A percentile compares a stretch with the other conserved stretches of the same genome.
These are phyloP conservation scores for Yponomeuta sedellus DNA, from an alignment of 2,888 invertebrate genomes.

Conservation along the genomic window DNA sequence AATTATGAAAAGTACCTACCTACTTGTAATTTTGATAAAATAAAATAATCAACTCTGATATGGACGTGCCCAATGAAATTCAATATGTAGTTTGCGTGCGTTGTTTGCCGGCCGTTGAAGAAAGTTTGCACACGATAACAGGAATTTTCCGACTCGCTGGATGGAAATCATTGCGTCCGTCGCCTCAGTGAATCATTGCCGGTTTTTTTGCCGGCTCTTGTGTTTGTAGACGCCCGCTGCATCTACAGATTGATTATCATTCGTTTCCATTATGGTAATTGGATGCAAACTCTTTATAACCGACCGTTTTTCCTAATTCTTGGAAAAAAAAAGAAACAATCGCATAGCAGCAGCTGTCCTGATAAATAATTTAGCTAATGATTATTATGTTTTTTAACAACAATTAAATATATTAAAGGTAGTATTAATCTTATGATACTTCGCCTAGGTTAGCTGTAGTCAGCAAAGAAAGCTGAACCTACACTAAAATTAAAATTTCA, in stretches of 20 bases:
- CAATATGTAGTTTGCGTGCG: constrained; percentile 38
- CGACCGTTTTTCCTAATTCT: background rate
- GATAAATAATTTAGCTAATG: no score
- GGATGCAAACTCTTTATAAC: background rate
- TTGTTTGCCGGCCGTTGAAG: constrained; percentile 43
- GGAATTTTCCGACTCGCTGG: constrained; percentile 73
- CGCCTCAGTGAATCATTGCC: constrained; percentile 56
- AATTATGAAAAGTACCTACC: no score
- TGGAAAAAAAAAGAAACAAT: background rate
- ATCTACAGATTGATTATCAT: background rate
- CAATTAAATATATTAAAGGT: no score
- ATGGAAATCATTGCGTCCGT: constrained; percentile 68
- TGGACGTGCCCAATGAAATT: background rate
- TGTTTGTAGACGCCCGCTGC: constrained; percentile 30
- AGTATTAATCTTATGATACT: no score
- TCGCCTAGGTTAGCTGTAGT: no score
- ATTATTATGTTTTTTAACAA: no score
- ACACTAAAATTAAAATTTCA: no score
- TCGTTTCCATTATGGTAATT: background rate
- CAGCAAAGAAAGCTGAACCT: no score
- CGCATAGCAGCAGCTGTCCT: no score
- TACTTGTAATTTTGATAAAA: background rate
- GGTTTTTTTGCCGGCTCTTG: constrained; percentile 54
- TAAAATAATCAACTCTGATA: background rate
- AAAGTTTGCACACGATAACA: constrained; percentile 65